These are phyloP conservation scores for Rhinichthys klamathensis DNA, from an alignment of 2,113 vertebrate genomes.

Conservation along the genomic window DNA sequence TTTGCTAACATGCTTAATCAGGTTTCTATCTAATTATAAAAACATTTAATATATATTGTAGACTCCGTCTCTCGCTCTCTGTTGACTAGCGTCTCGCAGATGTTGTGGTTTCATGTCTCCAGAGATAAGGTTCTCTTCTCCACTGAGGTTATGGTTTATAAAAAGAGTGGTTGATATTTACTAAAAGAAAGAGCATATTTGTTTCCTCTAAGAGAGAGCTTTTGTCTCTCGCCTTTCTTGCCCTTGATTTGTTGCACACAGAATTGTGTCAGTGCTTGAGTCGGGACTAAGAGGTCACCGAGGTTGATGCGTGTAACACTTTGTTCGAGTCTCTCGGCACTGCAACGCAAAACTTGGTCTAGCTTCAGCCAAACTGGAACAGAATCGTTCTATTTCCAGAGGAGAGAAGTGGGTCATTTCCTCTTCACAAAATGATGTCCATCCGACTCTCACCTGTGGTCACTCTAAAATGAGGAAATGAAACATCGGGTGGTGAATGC, in stretches of 20 bases:
- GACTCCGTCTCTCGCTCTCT: neutral
- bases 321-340: constrained; percentile 25
- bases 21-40: neutral
- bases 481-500: neutral
- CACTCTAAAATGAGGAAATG: neutral
- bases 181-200: neutral
- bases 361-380: constrained; percentile 47
- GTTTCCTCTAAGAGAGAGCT: neutral
- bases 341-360: neutral
- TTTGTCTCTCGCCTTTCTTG: neutral
- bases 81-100: neutral
- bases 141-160: neutral
- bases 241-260: neutral
- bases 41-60: neutral
- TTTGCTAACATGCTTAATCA: neutral
- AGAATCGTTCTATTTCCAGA: constrained; percentile 57
- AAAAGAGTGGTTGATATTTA: neutral
- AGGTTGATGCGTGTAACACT: neutral
- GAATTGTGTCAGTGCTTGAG: neutral
- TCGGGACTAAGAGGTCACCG: neutral
- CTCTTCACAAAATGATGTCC: constrained; percentile 50
- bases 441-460: constrained; percentile 38
- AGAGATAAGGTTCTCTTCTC: neutral
- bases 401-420: constrained; percentile 54
- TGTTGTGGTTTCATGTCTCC: neutral